Conservation (phyloP, 2,797 vertebrate genomes). For the Mionectes olivaceus region DNA sequence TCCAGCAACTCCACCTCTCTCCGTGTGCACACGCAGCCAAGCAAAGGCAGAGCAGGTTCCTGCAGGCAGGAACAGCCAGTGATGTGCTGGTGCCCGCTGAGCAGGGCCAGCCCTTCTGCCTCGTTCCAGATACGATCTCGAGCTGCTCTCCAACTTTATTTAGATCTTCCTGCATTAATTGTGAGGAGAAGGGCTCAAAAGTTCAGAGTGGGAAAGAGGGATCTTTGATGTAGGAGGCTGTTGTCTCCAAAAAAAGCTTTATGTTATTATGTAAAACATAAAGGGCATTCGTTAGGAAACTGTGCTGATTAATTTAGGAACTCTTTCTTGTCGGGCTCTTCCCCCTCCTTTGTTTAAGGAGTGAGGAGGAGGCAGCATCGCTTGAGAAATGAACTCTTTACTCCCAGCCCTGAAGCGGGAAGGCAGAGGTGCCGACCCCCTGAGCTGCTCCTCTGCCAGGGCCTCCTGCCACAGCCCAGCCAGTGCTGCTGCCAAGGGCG, state of each 20-base stretch:
- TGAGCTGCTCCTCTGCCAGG: not conserved
- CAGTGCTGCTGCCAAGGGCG: rapidly evolving
- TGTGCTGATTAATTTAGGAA: not conserved
- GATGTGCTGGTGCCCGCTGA: not conserved
- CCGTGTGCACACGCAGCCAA: rapidly evolving
- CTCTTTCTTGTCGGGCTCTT: not conserved
- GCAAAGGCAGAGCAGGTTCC: not conserved
- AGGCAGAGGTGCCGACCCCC: not conserved
- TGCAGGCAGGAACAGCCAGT: not conserved
- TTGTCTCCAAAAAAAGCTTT: not conserved
- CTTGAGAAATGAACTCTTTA: not conserved
- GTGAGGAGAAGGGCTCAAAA: not conserved
- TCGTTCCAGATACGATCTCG: not conserved
- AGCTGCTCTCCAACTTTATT: not conserved
- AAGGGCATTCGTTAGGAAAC: slow-evolving; percentile 16
- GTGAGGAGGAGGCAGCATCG: not conserved
- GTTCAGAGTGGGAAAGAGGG: not conserved
- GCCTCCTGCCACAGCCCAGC: not conserved
- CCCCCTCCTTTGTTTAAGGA: not conserved
- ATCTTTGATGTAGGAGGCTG: slow-evolving; percentile 34
- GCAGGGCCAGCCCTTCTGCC: not conserved
- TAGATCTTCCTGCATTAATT: slow-evolving; percentile 8
- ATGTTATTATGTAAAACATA: slow-evolving; percentile 46
- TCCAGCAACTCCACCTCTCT: not conserved
- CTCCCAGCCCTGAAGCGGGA: not conserved